phyloP scores from a whole-genome alignment of 2,888 invertebrate species.

The Drosophila kambysellisi region DNA sequence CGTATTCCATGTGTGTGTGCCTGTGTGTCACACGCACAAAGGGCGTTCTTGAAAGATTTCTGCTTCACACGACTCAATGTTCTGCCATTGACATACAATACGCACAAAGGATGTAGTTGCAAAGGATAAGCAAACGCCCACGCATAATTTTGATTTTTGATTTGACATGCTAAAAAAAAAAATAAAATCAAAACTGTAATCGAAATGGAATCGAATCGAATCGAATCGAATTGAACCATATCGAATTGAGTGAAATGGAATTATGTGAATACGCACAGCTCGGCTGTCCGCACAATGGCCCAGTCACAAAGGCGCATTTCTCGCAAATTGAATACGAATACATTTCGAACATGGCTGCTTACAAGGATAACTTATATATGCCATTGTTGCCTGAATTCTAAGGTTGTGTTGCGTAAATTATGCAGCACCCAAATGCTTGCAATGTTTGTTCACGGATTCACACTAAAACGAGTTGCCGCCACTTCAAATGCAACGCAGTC shows the following conservation, averaged over 20 bases:
- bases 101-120: conserved; percentile 42
- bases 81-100: conserved; percentile 45
- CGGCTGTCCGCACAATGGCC: conserved; percentile 24
- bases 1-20: conserved; percentile 2
- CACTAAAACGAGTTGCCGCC: not conserved
- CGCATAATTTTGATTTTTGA: conserved; percentile 49
- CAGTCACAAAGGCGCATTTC: conserved; percentile 18
- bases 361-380: conserved; percentile 28
- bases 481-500: conserved; percentile 13
- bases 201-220: conserved; percentile 50
- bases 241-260: conserved; percentile 29
- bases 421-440: conserved; percentile 48
- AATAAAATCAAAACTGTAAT: conserved; percentile 29
- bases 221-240: conserved; percentile 27
- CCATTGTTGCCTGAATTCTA: conserved; percentile 32
- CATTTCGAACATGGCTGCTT: not conserved
- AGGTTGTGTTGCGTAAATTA: conserved; percentile 63
- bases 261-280: conserved; percentile 41
- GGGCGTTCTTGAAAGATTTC: conserved; percentile 21
- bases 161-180: conserved; percentile 46
- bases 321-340: conserved; percentile 24
- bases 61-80: conserved; percentile 17
- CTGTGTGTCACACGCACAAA: not conserved
- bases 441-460: conserved; percentile 48
- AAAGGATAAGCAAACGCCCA: conserved; percentile 34